Percentiles rank a stretch among this genome's conserved stretches.
These are phyloP conservation scores for Mactromeris polynyma DNA, from an alignment of 2,888 invertebrate genomes.

Conservation along the genomic window DNA sequence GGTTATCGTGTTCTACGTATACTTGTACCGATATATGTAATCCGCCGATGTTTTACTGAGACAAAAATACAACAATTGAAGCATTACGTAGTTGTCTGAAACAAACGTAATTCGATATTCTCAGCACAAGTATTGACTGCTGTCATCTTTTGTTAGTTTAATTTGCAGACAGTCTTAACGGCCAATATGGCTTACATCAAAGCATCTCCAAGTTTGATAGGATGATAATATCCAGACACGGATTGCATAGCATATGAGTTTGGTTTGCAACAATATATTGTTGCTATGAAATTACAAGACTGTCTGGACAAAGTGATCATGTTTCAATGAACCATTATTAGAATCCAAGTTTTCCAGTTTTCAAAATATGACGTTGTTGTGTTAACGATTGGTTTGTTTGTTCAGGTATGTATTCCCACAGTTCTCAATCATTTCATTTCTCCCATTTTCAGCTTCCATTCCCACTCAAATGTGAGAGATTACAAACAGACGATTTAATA, in stretches of 20 bases:
- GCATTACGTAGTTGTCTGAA: neutral
- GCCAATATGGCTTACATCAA: neutral
- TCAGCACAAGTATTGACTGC: neutral
- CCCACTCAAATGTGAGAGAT: no score
- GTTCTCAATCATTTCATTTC: no score
- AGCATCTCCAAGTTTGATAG: neutral
- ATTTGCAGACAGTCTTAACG: neutral
- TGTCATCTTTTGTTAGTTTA: neutral
- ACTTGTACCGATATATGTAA: no score
- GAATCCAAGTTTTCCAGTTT: no score
- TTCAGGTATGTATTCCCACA: no score
- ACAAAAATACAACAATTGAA: neutral
- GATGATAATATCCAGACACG: neutral
- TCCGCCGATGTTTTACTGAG: neutral
- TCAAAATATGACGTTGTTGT: no score
- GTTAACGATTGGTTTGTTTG: no score
- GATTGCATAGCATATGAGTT: neutral
- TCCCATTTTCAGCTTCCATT: no score
- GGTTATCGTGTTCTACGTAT: no score
- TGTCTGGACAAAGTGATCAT: no score
- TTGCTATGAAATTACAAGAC: neutral
- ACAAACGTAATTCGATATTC: neutral
- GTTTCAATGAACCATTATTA: no score
- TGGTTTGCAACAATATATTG: neutral
- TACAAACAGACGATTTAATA: no score